Evolutionary conservation across 2,113 vertebrate genomes (phyloP).

Genomic region (Rana temporaria): DNA sequence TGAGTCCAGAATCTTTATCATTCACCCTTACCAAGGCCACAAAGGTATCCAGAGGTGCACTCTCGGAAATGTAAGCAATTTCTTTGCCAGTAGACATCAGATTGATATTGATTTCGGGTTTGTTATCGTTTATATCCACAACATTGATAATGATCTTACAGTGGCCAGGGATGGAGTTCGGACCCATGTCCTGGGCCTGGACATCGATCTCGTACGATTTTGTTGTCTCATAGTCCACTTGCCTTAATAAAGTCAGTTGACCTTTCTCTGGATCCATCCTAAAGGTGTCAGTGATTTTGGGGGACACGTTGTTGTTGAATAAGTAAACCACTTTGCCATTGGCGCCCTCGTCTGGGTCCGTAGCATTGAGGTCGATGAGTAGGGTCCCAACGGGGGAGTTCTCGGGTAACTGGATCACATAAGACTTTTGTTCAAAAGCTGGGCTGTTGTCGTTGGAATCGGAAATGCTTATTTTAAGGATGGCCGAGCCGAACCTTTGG

Average conservation of each 20-base stretch:
- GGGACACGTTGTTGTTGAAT: constrained; percentile 91
- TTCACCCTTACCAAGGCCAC: constrained; percentile 93
- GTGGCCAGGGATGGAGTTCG: constrained; percentile 94
- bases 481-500: constrained; percentile 87
- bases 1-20: constrained; percentile 90
- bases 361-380: constrained; percentile 93
- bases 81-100: constrained; percentile 93
- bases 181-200: constrained; percentile 94
- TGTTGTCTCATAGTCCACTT: constrained; percentile 89
- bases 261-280: constrained; percentile 89
- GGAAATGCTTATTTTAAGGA: constrained; percentile 90
- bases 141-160: constrained; percentile 96
- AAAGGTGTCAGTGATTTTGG: constrained; percentile 91
- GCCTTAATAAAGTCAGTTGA: constrained; percentile 88
- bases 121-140: constrained; percentile 96
- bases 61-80: constrained; percentile 90
- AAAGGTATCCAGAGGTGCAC: constrained; percentile 88
- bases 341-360: constrained; percentile 96
- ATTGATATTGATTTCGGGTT: constrained; percentile 94
- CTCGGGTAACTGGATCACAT: constrained; percentile 84
- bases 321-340: constrained; percentile 94
- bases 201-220: constrained; percentile 93
- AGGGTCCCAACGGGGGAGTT: constrained; percentile 86
- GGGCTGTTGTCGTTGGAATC: constrained; percentile 99
- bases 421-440: constrained; percentile 85